Evolutionary conservation across 2,113 vertebrate genomes (phyloP).

Genomic region (Dipodomys stephensi): DNA sequence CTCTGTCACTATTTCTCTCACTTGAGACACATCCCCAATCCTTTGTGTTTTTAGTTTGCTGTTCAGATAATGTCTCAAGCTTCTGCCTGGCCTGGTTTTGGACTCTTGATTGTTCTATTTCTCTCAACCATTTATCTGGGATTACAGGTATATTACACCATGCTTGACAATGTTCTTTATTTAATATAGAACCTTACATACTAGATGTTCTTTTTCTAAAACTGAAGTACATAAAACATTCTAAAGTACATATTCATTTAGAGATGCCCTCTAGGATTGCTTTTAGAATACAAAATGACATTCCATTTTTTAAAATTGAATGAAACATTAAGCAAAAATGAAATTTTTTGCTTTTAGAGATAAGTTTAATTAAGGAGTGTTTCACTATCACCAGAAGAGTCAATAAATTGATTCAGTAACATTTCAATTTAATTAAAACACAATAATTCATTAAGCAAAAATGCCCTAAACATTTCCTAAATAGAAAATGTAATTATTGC

Average conservation of each 20-base stretch:
- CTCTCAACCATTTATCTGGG: no score
- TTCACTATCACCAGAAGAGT: constrained; percentile 16
- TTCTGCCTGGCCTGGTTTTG: no score
- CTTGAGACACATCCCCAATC: no score
- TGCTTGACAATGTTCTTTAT: neutral
- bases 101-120: no score
- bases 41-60: no score
- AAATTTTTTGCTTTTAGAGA: constrained; percentile 39
- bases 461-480: neutral
- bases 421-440: constrained; percentile 60
- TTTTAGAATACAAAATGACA: neutral
- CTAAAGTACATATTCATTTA: constrained; percentile 26
- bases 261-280: neutral
- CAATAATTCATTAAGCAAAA: constrained; percentile 50
- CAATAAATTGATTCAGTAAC: constrained; percentile 32
- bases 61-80: no score
- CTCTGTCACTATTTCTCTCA: no score
- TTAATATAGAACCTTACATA: neutral
- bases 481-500: constrained; percentile 8
- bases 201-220: constrained; percentile 11
- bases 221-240: neutral
- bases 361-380: constrained; percentile 51
- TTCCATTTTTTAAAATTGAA: constrained; percentile 42
- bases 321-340: constrained; percentile 28
- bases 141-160: no score